phyloP scores from a whole-genome alignment of 2,113 vertebrate species.

The Gopherus evgoodei region DNA sequence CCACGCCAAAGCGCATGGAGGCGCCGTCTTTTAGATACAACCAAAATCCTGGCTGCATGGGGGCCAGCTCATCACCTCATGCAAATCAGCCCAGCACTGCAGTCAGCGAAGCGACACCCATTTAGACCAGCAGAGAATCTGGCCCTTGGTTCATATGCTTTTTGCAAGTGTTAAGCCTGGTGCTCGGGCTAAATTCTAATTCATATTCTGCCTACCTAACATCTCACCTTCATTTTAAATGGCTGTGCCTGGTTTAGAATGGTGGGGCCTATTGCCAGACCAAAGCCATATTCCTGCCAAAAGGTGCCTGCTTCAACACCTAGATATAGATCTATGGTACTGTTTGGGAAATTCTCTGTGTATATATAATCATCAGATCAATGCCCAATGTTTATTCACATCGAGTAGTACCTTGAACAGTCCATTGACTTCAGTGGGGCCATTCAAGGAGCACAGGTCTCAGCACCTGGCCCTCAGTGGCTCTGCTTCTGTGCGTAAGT shows the following conservation, averaged over 20 bases:
- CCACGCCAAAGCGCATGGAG: background rate
- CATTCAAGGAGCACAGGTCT: too few species aligned
- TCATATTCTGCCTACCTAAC: conserved; percentile 25
- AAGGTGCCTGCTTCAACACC: too few species aligned
- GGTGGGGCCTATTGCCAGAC: conserved; percentile 2
- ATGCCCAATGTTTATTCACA: too few species aligned
- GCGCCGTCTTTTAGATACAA: background rate
- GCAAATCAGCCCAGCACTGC: background rate
- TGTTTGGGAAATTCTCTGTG: too few species aligned
- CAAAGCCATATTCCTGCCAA: too few species aligned
- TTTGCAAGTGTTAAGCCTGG: background rate
- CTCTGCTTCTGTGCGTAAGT: too few species aligned
- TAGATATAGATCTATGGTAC: too few species aligned
- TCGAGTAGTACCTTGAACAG: too few species aligned
- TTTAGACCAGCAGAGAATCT: background rate
- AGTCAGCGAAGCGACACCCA: background rate
- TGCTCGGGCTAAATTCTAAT: conserved; percentile 17
- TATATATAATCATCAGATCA: too few species aligned
- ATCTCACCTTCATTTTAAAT: conserved; percentile 35
- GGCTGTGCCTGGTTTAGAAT: background rate
- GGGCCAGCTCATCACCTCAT: background rate
- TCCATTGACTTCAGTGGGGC: too few species aligned
- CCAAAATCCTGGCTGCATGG: background rate
- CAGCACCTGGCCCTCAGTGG: too few species aligned
- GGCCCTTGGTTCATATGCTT: background rate